Evolutionary conservation across 2,888 invertebrate genomes (phyloP).

Genomic region (Drosophila maculinotata): DNA sequence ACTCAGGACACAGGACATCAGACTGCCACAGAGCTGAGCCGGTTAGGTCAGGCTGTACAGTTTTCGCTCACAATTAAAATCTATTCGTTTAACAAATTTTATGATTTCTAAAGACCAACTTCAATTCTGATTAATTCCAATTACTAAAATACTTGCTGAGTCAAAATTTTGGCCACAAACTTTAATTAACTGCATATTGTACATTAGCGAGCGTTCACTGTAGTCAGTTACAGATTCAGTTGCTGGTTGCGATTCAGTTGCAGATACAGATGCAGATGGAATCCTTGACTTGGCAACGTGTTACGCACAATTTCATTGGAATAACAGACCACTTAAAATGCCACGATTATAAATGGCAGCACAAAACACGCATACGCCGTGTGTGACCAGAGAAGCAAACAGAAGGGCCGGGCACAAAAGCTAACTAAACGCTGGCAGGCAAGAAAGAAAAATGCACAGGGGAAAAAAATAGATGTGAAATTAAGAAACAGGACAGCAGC

Average conservation of each 20-base stretch:
- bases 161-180: too few species aligned
- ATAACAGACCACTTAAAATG: constrained; percentile 40
- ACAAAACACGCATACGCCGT: constrained; percentile 54
- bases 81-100: neutral
- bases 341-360: constrained; percentile 53
- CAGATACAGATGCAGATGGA: constrained; percentile 8
- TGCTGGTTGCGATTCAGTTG: constrained; percentile 12
- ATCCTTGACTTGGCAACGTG: constrained; percentile 44
- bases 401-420: constrained; percentile 18
- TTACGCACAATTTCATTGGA: constrained; percentile 59
- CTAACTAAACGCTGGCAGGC: constrained; percentile 27
- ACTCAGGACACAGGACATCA: constrained; percentile 13
- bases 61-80: neutral
- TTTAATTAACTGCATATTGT: too few species aligned
- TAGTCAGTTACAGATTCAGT: constrained; percentile 31
- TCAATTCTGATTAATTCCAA: too few species aligned
- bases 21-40: constrained; percentile 1
- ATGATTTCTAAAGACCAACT: too few species aligned
- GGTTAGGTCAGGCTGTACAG: constrained; percentile 28
- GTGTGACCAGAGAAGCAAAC: constrained; percentile 37
- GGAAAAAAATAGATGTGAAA: constrained; percentile 51
- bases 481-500: constrained; percentile 42
- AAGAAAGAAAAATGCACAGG: constrained; percentile 1
- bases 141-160: too few species aligned
- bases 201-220: constrained; percentile 9